These are phyloP conservation scores for Pachyseris speciosa DNA, from an alignment of 64 coral and sea anemone species.

Conservation along the genomic window DNA sequence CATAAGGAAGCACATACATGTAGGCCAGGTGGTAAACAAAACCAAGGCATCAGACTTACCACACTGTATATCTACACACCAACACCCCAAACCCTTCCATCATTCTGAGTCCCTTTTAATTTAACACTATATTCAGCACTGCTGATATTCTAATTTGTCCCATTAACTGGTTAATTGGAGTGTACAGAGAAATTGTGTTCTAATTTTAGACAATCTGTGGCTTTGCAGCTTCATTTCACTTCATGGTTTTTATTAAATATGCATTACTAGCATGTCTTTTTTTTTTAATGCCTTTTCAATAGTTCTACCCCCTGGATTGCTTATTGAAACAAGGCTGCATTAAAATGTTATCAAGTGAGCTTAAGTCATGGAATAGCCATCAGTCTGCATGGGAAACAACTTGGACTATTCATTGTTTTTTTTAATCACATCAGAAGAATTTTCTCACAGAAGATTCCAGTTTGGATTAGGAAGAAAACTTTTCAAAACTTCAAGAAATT, in stretches of 20 bases:
- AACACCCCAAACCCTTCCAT: background rate
- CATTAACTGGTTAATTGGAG: constrained; percentile 10
- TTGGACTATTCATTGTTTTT: background rate
- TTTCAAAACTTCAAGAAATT: background rate
- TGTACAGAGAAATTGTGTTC: background rate
- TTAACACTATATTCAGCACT: background rate
- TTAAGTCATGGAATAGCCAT: background rate
- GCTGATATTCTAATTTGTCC: background rate
- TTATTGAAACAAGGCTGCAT: background rate
- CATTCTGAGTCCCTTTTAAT: background rate
- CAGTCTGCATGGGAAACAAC: background rate
- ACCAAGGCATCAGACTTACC: background rate
- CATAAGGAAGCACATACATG: background rate
- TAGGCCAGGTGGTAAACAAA: background rate
- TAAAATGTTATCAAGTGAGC: background rate
- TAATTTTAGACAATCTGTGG: background rate
- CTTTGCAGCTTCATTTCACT: background rate
- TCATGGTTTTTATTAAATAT: background rate
- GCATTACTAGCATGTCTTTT: background rate
- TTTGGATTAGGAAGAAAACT: background rate
- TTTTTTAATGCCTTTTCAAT: background rate
- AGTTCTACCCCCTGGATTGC: background rate
- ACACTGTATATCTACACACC: too few relatives aligned
- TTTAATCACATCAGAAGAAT: background rate
- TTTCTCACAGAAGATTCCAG: background rate